Conservation (phyloP, 2,113 vertebrate genomes). For the Dendrocopos noguchii region DNA sequence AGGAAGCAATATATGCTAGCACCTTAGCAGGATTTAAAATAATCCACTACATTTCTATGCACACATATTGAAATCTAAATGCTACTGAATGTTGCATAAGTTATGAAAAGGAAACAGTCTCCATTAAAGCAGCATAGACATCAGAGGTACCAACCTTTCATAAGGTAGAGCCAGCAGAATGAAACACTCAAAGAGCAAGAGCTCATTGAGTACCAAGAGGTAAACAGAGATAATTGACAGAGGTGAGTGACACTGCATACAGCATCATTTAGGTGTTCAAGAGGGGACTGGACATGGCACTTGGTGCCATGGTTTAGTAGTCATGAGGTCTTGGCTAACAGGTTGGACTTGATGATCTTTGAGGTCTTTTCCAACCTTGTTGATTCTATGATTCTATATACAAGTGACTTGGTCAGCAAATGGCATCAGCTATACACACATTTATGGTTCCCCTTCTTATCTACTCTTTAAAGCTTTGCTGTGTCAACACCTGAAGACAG, state of each 20-base stretch:
- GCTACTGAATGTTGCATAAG: background rate
- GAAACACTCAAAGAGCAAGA: background rate
- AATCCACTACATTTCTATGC: background rate
- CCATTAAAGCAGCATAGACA: background rate
- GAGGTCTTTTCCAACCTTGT: too few relatives aligned
- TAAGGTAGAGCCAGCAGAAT: background rate
- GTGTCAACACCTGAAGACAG: background rate
- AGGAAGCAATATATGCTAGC: fast-evolving
- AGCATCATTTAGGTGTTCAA: background rate
- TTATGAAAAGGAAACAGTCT: background rate
- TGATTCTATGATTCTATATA: too few relatives aligned
- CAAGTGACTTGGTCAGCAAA: background rate
- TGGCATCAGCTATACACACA: background rate
- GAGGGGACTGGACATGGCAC: too few relatives aligned
- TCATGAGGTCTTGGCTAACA: too few relatives aligned
- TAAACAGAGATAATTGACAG: background rate
- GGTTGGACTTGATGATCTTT: too few relatives aligned
- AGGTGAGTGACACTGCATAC: background rate
- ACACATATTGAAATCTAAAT: background rate
- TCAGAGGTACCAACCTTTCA: background rate
- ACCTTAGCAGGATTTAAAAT: background rate
- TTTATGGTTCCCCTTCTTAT: background rate
- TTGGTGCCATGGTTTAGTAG: too few relatives aligned
- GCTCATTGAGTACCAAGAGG: background rate
- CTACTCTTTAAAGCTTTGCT: background rate